These are phyloP conservation scores for Rafetus swinhoei DNA, from an alignment of 2,113 vertebrate genomes.

Conservation along the genomic window DNA sequence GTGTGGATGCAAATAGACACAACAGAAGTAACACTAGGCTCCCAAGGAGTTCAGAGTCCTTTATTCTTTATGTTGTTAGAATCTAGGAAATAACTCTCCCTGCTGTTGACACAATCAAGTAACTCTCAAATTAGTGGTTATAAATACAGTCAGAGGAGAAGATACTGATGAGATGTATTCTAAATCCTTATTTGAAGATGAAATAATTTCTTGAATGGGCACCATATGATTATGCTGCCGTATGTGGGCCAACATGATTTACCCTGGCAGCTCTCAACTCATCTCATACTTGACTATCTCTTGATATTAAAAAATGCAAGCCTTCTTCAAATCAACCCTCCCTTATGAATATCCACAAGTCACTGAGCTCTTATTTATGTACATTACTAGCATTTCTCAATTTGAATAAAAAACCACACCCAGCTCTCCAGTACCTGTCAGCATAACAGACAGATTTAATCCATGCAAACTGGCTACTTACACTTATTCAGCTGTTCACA, in stretches of 20 bases:
- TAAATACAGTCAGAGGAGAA: conserved; percentile 35
- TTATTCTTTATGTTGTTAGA: conserved; percentile 32
- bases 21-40: neutral
- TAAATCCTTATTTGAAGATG: conserved; percentile 45
- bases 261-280: neutral
- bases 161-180: conserved; percentile 32
- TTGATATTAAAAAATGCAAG: neutral
- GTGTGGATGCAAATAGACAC: conserved; percentile 25
- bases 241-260: conserved; percentile 5
- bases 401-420: neutral
- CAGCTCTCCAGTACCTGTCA: neutral
- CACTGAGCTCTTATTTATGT: neutral
- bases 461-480: neutral
- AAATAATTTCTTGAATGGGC: conserved; percentile 45
- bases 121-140: conserved; percentile 38
- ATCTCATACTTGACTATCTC: neutral
- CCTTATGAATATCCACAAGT: neutral
- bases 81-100: conserved; percentile 21
- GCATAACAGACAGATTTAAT: conserved; percentile 9
- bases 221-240: conserved; percentile 9
- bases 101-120: neutral
- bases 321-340: neutral
- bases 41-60: conserved; percentile 1
- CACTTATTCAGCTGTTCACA: conserved; percentile 18
- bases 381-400: conserved; percentile 11